Evolutionary conservation across 2,113 vertebrate species (phyloP), one percentile per base, ranked within the genome.

Genomic region (Corapipo altera): DNA sequence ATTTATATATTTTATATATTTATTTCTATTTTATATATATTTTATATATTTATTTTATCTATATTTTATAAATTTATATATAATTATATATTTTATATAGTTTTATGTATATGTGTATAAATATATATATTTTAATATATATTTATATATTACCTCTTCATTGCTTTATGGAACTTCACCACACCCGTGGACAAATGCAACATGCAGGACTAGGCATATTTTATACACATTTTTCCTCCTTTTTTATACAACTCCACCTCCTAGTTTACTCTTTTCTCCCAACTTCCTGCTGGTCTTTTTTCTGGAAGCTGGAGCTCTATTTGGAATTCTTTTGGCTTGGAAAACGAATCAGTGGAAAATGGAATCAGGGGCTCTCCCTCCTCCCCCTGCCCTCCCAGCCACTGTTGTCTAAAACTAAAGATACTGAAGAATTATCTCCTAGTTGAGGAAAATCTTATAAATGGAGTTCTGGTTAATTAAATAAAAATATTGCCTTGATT

Each of bases 181-280:
- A 72, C 82, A 44, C 35, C 30, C 19, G 3, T 32, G 20, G 23
- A 43, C 44, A 76, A 92, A 82, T 39, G 44, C 12, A 12, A 12
- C 13, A 3, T 65, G 49, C 61, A 62, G 37, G n/a, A 26, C 26
- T 54, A 3, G 18, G 16, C n/a, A 37, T 84, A 30, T 23, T 87
- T 91, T 27, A 49, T 22, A 15, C 9, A 9, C 3, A 2, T 43
- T 26, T 49, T 49, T 9, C 1, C 0, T 0, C 4, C 4, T 2
- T 2, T 23, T 72, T 74, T 37, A 16, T 82, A 11, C 9, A 67
- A 58, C 5, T 52, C 24, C 30, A 74, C 3, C 48, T 91, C 30
- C 33, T 69, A 0, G 3, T 72, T 91, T 49, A 54, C 44, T 16
- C 15, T 59, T 85, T 51, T 7, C 32, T 85, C 19, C 37, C 20